Evolutionary conservation across 2,888 invertebrate genomes (phyloP).

Genomic region (Peribatodes rhomboidaria): DNA sequence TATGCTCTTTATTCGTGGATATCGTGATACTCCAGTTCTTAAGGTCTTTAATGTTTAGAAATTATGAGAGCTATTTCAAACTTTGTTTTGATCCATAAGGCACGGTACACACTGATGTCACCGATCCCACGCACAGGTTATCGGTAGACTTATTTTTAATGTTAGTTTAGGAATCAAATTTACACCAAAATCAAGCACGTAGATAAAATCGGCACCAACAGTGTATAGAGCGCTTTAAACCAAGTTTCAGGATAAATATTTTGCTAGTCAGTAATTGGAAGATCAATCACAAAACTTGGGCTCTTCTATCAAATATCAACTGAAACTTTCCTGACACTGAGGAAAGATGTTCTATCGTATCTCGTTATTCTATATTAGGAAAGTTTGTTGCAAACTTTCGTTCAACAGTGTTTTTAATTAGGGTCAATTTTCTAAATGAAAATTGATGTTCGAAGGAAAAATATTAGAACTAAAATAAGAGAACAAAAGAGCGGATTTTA

Average conservation of each 20-base stretch:
- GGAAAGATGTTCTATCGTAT: constrained; percentile 1
- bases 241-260: constrained; percentile 8
- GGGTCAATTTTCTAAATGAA: background rate
- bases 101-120: no score
- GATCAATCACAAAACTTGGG: constrained; percentile 40
- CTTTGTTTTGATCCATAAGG: background rate
- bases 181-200: no score
- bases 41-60: background rate
- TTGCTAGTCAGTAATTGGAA: constrained; percentile 24
- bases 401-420: background rate
- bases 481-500: no score
- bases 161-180: no score
- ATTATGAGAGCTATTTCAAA: background rate
- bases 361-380: background rate
- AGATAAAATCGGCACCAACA: no score
- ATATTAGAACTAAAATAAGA: no score
- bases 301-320: constrained; percentile 37
- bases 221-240: no score
- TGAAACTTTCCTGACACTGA: constrained; percentile 25
- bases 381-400: background rate
- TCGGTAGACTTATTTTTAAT: no score
- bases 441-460: no score
- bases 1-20: constrained; percentile 4
- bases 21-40: background rate
- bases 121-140: no score